phyloP scores from a whole-genome alignment of 2,888 invertebrate genomes.

The Drosophila niveifrons region DNA sequence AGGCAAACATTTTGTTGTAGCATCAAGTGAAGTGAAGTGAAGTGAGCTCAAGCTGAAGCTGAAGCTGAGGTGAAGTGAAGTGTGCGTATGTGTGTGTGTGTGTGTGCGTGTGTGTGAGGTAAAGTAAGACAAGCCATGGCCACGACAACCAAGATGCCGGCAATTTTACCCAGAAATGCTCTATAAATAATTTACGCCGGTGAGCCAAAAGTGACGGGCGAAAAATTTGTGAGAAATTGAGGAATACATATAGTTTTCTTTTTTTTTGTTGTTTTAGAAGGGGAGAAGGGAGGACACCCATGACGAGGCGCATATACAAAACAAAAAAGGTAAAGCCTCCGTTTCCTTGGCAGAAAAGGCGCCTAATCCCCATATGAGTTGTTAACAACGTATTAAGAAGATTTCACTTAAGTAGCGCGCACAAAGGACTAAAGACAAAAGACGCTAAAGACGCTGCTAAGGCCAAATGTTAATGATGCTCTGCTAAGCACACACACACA shows the following conservation, averaged over 20 bases:
- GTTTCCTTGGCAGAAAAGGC: slow-evolving; percentile 11
- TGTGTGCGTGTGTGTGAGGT: not conserved
- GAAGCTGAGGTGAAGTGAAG: not conserved
- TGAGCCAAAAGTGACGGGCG: slow-evolving; percentile 64
- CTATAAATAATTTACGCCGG: slow-evolving; percentile 65
- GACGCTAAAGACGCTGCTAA: slow-evolving; percentile 38
- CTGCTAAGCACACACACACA: slow-evolving; percentile 38
- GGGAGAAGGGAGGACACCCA: not conserved
- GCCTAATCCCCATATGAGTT: slow-evolving; percentile 69
- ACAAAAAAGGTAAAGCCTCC: slow-evolving; percentile 27
- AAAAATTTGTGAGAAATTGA: slow-evolving; percentile 47
- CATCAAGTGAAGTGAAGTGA: not conserved
- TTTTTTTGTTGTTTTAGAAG: not conserved
- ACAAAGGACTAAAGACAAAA: slow-evolving; percentile 47
- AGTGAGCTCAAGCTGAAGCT: not conserved
- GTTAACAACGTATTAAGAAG: slow-evolving; percentile 79
- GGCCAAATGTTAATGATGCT: slow-evolving; percentile 65
- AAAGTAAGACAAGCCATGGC: slow-evolving; percentile 8
- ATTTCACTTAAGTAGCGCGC: slow-evolving; percentile 73
- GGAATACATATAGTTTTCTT: slow-evolving; percentile 53
- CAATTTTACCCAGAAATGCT: slow-evolving; percentile 30
- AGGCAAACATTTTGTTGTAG: slow-evolving; percentile 33
- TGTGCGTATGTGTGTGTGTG: too few relatives aligned
- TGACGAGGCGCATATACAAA: slow-evolving; percentile 22
- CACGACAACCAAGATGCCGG: not conserved